Percentiles rank a stretch among this genome's conserved stretches.
Evolutionary conservation across 35 echinoderm and acorn worm species (phyloP).

Genomic region (Acanthaster planci): DNA sequence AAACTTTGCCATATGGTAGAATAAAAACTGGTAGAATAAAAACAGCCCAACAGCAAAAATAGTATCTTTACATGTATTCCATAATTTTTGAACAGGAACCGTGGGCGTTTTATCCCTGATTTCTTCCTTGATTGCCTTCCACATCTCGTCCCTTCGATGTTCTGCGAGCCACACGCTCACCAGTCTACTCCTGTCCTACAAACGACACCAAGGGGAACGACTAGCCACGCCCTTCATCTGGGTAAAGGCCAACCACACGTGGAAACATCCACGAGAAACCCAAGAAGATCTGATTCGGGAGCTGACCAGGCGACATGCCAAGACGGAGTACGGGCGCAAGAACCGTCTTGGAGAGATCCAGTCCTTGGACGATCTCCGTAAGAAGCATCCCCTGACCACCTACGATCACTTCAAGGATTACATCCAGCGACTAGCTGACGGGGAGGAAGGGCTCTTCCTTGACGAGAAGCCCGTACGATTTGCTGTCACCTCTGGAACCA

Average conservation of each 20-base stretch:
- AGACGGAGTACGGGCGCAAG: slow-evolving; percentile 61
- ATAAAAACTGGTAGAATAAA: background rate
- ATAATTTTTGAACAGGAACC: background rate
- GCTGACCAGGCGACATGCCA: slow-evolving; percentile 43
- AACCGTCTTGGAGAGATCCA: slow-evolving; percentile 39
- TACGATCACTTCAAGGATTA: slow-evolving; percentile 57
- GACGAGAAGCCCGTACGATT: slow-evolving; percentile 28
- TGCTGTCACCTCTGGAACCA: slow-evolving; percentile 58
- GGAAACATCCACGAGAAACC: slow-evolving; percentile 34
- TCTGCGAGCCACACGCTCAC: slow-evolving; percentile 11
- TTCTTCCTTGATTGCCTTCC: background rate
- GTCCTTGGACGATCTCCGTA: slow-evolving; percentile 43
- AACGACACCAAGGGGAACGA: background rate
- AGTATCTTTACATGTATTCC: background rate
- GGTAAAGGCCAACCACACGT: background rate
- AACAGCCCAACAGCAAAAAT: background rate
- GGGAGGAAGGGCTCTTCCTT: slow-evolving; percentile 57
- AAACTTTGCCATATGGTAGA: background rate
- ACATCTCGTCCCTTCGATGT: slow-evolving; percentile 23
- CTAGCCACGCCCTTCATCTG: background rate
- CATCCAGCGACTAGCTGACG: slow-evolving; percentile 56
- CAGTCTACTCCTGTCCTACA: background rate
- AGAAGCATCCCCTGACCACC: slow-evolving; percentile 53
- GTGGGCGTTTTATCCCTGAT: background rate
- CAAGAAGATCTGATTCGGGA: slow-evolving; percentile 44